Conservation (phyloP, 2,113 vertebrate genomes). For the Anolis carolinensis region DNA sequence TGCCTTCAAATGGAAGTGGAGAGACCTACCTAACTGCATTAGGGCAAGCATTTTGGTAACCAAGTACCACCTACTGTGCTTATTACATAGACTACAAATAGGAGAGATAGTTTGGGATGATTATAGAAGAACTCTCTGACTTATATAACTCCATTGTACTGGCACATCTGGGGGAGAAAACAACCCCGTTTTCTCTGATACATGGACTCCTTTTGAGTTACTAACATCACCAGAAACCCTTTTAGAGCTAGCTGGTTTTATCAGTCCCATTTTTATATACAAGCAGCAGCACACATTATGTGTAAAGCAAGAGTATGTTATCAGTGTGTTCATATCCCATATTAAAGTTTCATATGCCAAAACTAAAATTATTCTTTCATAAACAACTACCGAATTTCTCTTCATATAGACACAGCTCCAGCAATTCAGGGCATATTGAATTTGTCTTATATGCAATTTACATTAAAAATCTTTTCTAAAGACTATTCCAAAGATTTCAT, state of each 20-base stretch:
- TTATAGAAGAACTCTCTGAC: constrained; percentile 26
- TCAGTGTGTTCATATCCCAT: neutral
- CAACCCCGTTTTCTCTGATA: neutral
- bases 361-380: neutral
- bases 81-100: constrained; percentile 26
- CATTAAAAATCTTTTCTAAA: neutral
- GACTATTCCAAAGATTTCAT: neutral
- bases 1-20: constrained; percentile 62
- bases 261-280: neutral
- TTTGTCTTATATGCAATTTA: neutral
- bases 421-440: neutral
- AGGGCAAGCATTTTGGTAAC: constrained; percentile 22
- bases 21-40: constrained; percentile 42
- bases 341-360: neutral
- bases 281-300: neutral
- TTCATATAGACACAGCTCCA: neutral
- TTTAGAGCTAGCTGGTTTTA: neutral
- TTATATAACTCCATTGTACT: constrained; percentile 13
- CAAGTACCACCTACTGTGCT: neutral
- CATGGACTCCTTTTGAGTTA: neutral
- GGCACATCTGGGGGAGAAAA: neutral
- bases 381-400: neutral
- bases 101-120: neutral
- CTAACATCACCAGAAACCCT: constrained; percentile 14
- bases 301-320: neutral